Evolutionary conservation across 2,888 invertebrate genomes (phyloP).

Genomic region (Eupithecia pulchellata): DNA sequence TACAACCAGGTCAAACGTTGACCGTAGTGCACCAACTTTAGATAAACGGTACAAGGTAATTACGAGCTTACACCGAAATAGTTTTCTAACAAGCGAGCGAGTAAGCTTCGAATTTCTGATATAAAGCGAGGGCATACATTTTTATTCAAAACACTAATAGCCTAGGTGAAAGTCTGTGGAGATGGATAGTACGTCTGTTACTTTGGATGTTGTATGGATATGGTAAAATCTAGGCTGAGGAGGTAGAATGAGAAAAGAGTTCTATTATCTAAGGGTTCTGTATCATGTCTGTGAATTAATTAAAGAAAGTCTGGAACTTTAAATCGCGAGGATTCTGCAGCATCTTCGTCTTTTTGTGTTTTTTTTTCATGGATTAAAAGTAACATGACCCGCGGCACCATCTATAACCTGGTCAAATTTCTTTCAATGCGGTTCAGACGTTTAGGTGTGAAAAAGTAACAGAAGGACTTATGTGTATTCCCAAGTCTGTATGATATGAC

Average conservation of each 20-base stretch:
- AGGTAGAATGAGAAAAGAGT: not conserved
- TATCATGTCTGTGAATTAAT: not conserved
- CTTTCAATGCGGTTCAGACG: too few relatives aligned
- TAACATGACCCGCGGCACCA: too few relatives aligned
- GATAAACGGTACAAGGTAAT: slow-evolving; percentile 44
- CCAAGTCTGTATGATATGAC: too few relatives aligned
- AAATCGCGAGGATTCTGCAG: too few relatives aligned
- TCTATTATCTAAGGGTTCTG: too few relatives aligned
- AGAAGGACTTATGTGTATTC: too few relatives aligned
- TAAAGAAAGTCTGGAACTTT: too few relatives aligned
- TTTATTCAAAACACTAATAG: not conserved
- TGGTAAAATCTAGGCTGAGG: not conserved
- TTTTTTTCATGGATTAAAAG: too few relatives aligned
- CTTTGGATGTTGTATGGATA: not conserved
- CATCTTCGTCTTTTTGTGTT: too few relatives aligned
- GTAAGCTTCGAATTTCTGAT: not conserved
- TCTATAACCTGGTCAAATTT: too few relatives aligned
- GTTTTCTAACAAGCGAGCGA: slow-evolving; percentile 34
- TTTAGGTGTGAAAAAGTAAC: too few relatives aligned
- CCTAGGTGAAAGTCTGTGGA: not conserved
- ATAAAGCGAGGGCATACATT: not conserved
- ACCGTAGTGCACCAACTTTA: slow-evolving; percentile 26
- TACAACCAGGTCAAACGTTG: slow-evolving; percentile 39
- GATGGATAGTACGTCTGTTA: not conserved
- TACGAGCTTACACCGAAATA: slow-evolving; percentile 38